Evolutionary conservation across 2,797 vertebrate species (phyloP).

Genomic region (Acanthurus lineatus): DNA sequence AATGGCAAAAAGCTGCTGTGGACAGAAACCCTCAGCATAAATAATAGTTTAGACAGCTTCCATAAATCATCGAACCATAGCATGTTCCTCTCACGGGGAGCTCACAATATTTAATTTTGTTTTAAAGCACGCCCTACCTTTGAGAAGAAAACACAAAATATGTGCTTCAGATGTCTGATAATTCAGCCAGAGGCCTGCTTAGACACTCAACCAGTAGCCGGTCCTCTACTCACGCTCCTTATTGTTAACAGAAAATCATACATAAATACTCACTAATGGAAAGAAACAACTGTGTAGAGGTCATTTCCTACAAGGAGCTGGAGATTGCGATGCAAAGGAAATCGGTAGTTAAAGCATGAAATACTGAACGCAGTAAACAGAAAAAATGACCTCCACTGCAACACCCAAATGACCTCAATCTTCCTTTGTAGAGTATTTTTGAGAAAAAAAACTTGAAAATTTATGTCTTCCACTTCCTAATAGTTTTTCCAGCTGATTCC

Average conservation of each 20-base stretch:
- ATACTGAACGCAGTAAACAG: slow-evolving; percentile 87
- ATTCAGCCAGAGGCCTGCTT: slow-evolving; percentile 44
- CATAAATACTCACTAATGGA: slow-evolving; percentile 85
- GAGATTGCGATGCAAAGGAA: slow-evolving; percentile 87
- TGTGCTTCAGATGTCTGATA: slow-evolving; percentile 54
- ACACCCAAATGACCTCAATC: slow-evolving; percentile 90
- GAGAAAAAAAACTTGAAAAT: slow-evolving; percentile 79
- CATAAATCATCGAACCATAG: slow-evolving; percentile 62
- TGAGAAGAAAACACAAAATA: slow-evolving; percentile 46
- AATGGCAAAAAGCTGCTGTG: slow-evolving; percentile 73
- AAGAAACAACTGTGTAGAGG: slow-evolving; percentile 81
- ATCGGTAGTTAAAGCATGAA: slow-evolving; percentile 89
- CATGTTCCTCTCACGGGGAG: slow-evolving; percentile 52
- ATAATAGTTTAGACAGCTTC: slow-evolving; percentile 76
- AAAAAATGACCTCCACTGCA: slow-evolving; percentile 85
- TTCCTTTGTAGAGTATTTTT: slow-evolving; percentile 86
- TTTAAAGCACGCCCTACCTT: slow-evolving; percentile 52
- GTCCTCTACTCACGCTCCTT: slow-evolving; percentile 32
- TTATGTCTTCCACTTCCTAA: slow-evolving; percentile 90
- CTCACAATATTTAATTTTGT: slow-evolving; percentile 56
- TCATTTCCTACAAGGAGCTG: slow-evolving; percentile 87
- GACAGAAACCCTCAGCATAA: slow-evolving; percentile 77
- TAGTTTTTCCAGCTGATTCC: slow-evolving; percentile 88
- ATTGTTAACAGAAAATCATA: slow-evolving; percentile 78
- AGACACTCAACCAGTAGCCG: slow-evolving; percentile 38